phyloP scores from a whole-genome alignment of 2,113 vertebrate genomes.

The Alexandromys fortis region DNA sequence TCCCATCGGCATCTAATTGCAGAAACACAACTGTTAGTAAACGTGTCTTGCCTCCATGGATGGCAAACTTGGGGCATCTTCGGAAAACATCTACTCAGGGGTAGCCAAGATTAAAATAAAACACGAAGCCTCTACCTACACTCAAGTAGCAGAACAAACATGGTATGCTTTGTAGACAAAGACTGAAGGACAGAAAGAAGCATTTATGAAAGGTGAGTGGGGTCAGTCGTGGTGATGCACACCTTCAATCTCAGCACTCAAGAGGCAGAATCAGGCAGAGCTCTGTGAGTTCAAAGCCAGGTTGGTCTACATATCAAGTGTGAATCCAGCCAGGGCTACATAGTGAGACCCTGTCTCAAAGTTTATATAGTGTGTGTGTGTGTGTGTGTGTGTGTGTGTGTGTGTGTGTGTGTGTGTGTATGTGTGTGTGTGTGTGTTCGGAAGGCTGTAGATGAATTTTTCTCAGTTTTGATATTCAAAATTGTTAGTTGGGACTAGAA shows the following conservation, averaged over 20 bases:
- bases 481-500: not conserved
- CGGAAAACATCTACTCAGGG: not conserved
- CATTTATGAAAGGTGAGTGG: not conserved
- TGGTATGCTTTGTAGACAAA: not conserved
- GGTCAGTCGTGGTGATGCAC: too few species aligned
- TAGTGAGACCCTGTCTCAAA: not conserved
- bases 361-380: not conserved
- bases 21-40: constrained; percentile 59
- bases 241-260: not conserved
- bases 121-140: not conserved
- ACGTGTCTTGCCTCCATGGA: not conserved
- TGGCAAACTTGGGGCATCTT: not conserved
- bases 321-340: not conserved
- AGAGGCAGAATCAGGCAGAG: not conserved
- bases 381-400: too few species aligned
- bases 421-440: not conserved
- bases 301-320: not conserved
- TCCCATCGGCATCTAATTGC: constrained; percentile 91
- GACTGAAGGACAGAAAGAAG: not conserved
- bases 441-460: not conserved
- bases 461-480: not conserved
- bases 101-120: not conserved
- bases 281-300: not conserved
- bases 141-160: not conserved
- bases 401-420: too few species aligned